Base-by-base conservation (phyloP, 2,888 invertebrate genomes). In the Galerucella pusilla region DNA sequence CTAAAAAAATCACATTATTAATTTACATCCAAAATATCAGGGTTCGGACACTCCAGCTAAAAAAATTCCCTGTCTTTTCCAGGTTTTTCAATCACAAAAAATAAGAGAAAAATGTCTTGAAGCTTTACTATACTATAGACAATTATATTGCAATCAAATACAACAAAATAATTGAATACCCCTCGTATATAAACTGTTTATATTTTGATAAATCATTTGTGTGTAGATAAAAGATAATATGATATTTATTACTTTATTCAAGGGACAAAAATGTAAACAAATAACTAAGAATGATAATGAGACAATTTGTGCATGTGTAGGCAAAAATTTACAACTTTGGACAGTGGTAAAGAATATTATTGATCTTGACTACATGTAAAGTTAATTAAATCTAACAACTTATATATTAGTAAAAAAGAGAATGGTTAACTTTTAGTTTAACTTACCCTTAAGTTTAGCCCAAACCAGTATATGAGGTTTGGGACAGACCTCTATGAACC, bases 401-500 rank as follows among this genome's bases (percentile, higher is more conserved):
- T 35, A 1, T 6, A 35, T 35, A 35, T 6, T 6, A 35, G 35
- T 6, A 6, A 35, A 5, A 28, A 28, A 3, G 4, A 28, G 28
- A 5, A 35, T 6, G 35, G 35, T 42, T 42, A 42, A 42, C 35
- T 35, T 59, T 59, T 7, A 3, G 45, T 25, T 63, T 52, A 4
- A 73, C 69, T 64, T 83, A 87, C 93, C 98, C 89, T 97, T 97
- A 12, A 98, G 89, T 86, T 98, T 97, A 0, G 98, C 98, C 98
- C 98, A 99, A 0, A 98, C 93, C 73, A 98, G 88, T 16, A 96
- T 89, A 88, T 98, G 98, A 0, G 97, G 97, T 73, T 92, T 93
- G 28, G 94, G 93, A 88, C 98, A 98, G 2, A 96, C 96, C 84
- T 97, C 95, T 0, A 95, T 93, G 88, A 98, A 98, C 97, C 97